Percentiles rank a stretch among this genome's conserved stretches.
These are phyloP conservation scores for Drosophila ironensis DNA, from an alignment of 1,140 invertebrate genomes.

Conservation along the genomic window DNA sequence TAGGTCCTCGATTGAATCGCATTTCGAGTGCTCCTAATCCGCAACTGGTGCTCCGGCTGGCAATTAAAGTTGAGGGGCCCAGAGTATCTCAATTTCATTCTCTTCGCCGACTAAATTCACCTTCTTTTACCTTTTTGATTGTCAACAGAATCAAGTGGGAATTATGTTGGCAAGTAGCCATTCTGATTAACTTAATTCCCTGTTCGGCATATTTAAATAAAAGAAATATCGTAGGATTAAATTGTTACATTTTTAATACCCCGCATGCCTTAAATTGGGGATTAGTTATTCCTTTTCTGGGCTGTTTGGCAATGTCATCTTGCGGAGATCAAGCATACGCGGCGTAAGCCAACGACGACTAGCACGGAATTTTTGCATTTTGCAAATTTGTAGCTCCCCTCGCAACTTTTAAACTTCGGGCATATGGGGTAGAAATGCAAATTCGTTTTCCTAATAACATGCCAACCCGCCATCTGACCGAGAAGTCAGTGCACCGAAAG, in stretches of 20 bases:
- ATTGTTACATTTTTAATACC: background rate
- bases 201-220: no score
- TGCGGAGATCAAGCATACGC: slow-evolving; percentile 26
- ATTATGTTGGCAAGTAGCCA: background rate
- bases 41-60: slow-evolving; percentile 3
- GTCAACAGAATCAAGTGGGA: background rate
- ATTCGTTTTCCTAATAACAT: slow-evolving; percentile 34
- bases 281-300: no score
- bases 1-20: slow-evolving; percentile 14
- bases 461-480: slow-evolving; percentile 20
- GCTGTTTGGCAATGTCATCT: background rate
- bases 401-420: slow-evolving; percentile 1
- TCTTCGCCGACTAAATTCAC: background rate
- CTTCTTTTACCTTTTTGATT: slow-evolving; percentile 5
- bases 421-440: slow-evolving; percentile 17
- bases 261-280: no score
- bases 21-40: slow-evolving; percentile 27
- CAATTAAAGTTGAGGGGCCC: slow-evolving; percentile 21
- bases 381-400: slow-evolving; percentile 13
- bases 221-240: no score
- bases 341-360: slow-evolving; percentile 22
- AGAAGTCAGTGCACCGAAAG: background rate
- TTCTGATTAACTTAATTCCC: no score
- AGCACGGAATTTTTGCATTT: slow-evolving; percentile 36
- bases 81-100: slow-evolving; percentile 16